phyloP scores from a whole-genome alignment of 2,797 vertebrate genomes.

The Babyrousa celebensis region DNA sequence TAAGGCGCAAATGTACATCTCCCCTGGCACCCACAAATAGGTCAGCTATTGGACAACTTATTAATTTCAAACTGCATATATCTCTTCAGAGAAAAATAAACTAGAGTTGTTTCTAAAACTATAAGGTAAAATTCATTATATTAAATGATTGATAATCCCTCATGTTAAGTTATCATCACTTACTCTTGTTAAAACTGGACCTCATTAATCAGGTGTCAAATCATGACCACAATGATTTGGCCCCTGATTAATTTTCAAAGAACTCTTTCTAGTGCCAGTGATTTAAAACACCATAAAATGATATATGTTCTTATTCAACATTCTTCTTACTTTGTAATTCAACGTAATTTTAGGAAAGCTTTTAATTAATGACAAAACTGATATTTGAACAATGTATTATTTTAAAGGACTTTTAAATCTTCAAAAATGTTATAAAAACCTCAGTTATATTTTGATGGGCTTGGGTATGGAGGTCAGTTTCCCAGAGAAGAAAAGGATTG shows the following conservation, averaged over 20 bases:
- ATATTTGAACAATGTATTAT: background rate
- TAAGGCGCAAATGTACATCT: constrained; percentile 62
- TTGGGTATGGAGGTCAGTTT: no score
- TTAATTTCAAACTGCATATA: constrained; percentile 69
- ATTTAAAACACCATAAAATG: constrained; percentile 39
- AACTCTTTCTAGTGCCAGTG: background rate
- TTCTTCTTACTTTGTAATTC: constrained; percentile 66
- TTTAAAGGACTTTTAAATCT: constrained; percentile 58
- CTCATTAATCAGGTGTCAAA: constrained; percentile 63
- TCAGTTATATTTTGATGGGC: no score
- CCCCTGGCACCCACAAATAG: constrained; percentile 37
- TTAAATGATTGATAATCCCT: constrained; percentile 54
- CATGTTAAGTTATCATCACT: constrained; percentile 45
- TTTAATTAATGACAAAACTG: constrained; percentile 29
- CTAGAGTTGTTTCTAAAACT: constrained; percentile 60
- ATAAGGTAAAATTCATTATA: constrained; percentile 5
- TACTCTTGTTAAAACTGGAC: constrained; percentile 36
- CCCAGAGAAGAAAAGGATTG: no score
- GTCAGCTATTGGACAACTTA: constrained; percentile 58
- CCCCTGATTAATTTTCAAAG: constrained; percentile 36
- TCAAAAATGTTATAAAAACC: constrained; percentile 32
- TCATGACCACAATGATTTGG: background rate
- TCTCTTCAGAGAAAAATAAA: constrained; percentile 71
- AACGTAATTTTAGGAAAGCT: constrained; percentile 32
- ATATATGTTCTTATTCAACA: background rate